Percentiles rank a stretch among this genome's conserved stretches.
Evolutionary conservation across 2,888 invertebrate genomes (phyloP).

Genomic region (Meghimatium bilineatum): DNA sequence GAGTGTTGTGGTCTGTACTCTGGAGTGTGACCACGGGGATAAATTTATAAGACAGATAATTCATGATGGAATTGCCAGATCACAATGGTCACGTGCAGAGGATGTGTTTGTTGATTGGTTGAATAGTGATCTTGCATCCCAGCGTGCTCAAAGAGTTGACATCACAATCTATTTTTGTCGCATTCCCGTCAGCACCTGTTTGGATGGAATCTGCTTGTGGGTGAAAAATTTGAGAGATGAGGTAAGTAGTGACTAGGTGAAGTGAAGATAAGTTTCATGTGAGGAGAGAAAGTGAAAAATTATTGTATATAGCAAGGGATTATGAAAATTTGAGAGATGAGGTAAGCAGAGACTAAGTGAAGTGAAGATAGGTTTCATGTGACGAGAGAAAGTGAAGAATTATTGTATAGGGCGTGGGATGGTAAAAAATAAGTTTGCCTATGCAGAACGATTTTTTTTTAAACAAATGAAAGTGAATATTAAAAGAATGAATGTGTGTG

Average conservation of each 20-base stretch:
- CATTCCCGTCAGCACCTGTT: constrained; percentile 12
- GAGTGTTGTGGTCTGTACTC: constrained; percentile 23
- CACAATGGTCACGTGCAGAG: constrained; percentile 32
- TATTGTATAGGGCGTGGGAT: too few species aligned
- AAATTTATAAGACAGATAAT: constrained; percentile 25
- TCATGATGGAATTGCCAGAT: constrained; percentile 3
- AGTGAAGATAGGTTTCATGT: too few species aligned
- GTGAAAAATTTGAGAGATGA: constrained; percentile 14
- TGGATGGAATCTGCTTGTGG: constrained; percentile 35
- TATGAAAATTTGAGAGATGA: too few species aligned
- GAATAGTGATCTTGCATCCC: constrained; percentile 22
- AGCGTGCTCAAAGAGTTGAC: constrained; percentile 33
- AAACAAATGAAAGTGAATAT: too few species aligned
- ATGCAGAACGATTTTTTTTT: too few species aligned
- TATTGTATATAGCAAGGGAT: too few species aligned
- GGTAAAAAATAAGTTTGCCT: too few species aligned
- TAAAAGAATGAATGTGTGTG: too few species aligned
- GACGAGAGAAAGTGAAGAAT: too few species aligned
- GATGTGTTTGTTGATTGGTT: constrained; percentile 44
- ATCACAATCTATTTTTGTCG: constrained; percentile 29
- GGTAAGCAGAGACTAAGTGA: too few species aligned
- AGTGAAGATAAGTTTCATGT: too few species aligned
- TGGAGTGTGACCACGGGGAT: constrained; percentile 39
- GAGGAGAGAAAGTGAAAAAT: too few species aligned
- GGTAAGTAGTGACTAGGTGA: constrained; percentile 4